Evolutionary conservation across 2,888 invertebrate genomes (phyloP), one percentile per base, ranked within the genome.

Genomic region (Dichetophora obliterata): DNA sequence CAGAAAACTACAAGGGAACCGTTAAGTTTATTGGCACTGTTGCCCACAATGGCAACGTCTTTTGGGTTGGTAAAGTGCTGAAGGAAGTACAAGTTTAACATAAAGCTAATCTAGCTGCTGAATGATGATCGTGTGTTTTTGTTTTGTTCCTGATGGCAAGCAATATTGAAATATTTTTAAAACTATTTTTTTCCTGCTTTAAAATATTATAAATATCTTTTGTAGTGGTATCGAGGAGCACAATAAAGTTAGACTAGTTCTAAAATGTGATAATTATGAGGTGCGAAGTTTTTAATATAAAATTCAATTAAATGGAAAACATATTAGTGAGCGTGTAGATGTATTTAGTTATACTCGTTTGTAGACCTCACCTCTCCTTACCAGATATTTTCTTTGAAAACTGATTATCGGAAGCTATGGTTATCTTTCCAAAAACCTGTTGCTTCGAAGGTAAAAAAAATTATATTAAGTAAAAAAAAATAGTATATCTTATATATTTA

Each of bases 1-100:
- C 94, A 52, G 89, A 90, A 63, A 90, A 89, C 77, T 90, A 92
- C 82, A 92, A 91, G 84, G 93, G 91, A 79, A 91, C 91, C 80
- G 91, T 93, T 79, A 91, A 91, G 83, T 92, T 94, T 88, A 93
- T 93, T 84, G 93, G 91, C 19, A 94, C 94, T 52, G 91, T 94
- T 75, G 94, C 92, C 50, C 89, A 91, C 85, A 92, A 93, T 85
- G 93, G 93, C n/a, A 93, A 91, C 6, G 91, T 91, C 16, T 95
- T 93, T 90, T 95, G 94, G 94, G 93, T 93, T 4, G 91, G 91
- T 65, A 91, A 93, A 71, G 92, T 93, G 85, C 92, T 92, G 48
- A 92, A 91, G 74, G 91, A 91, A 63, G 89, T 93, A 75, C 91
- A 91, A 87, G 92, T 93, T 78, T 84, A 84, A 80, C 87, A 82